Conservation (phyloP, 1,140 invertebrate species). For the Drosophila triauraria region DNA sequence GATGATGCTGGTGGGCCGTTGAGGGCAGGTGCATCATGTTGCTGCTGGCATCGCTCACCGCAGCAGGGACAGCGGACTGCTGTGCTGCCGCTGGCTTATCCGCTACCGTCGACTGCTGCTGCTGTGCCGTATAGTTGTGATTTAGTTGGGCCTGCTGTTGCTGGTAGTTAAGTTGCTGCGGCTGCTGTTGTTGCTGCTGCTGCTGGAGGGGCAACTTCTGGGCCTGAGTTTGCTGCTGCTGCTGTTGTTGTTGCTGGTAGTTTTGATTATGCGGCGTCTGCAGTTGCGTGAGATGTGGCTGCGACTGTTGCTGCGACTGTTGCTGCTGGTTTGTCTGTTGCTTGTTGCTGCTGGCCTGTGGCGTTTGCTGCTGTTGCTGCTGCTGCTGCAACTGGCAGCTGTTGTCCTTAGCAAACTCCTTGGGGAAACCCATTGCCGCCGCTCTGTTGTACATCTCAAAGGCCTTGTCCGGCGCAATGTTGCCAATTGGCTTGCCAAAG, state of each 20-base stretch:
- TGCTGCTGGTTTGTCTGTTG: conserved; percentile 43
- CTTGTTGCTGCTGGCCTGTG: conserved; percentile 44
- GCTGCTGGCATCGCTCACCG: conserved; percentile 41
- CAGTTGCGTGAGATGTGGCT: conserved; percentile 62
- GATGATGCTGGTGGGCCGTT: conserved; percentile 71
- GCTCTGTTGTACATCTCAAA: conserved; percentile 84
- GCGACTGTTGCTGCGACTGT: conserved; percentile 42
- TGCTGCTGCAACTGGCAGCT: conserved; percentile 61
- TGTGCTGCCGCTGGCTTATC: conserved; percentile 52
- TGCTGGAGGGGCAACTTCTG: conserved; percentile 51
- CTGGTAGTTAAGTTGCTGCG: conserved; percentile 41
- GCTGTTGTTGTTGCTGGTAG: conserved; percentile 69
- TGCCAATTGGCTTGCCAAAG: conserved; percentile 74
- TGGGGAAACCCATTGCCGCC: conserved; percentile 79
- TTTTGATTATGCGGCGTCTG: conserved; percentile 62
- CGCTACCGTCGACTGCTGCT: conserved; percentile 43
- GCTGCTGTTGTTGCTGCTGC: conserved; percentile 50
- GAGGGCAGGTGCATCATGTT: conserved; percentile 65
- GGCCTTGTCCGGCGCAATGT: conserved; percentile 81
- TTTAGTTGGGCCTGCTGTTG: conserved; percentile 41
- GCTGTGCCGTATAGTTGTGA: conserved; percentile 48
- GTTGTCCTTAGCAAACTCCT: conserved; percentile 71
- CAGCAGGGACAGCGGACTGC: conserved; percentile 20
- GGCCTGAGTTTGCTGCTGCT: conserved; percentile 54
- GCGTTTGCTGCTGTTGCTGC: conserved; percentile 54